phyloP scores from a whole-genome alignment of 2,797 vertebrate genomes.

The Synaphobranchus kaupii region DNA sequence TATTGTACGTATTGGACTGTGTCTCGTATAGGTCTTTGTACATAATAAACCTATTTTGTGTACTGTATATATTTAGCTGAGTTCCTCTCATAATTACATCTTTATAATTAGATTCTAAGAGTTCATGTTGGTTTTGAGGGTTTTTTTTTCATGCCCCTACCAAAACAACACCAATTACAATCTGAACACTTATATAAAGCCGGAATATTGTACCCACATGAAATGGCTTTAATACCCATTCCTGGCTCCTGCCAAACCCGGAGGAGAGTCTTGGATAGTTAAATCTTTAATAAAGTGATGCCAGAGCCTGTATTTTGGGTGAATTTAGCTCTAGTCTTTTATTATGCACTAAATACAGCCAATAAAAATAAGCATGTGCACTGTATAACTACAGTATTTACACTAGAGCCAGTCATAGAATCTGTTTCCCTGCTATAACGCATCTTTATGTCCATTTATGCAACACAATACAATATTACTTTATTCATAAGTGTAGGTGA shows the following conservation, averaged over 20 bases:
- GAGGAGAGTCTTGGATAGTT: not conserved
- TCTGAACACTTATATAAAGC: not conserved
- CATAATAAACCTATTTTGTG: not conserved
- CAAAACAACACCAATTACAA: slow-evolving; percentile 1
- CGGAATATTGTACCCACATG: not conserved
- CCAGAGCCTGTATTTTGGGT: not conserved
- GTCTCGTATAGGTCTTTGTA: not conserved
- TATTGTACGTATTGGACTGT: not conserved
- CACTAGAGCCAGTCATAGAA: not conserved
- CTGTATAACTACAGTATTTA: slow-evolving; percentile 6
- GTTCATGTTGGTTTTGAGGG: not conserved
- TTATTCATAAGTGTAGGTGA: not conserved
- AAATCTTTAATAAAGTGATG: not conserved
- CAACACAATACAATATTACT: not conserved
- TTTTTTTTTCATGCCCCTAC: not conserved
- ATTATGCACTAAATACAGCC: not conserved
- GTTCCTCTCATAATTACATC: not conserved
- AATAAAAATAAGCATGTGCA: not conserved
- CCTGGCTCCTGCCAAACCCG: not conserved
- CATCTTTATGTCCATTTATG: not conserved
- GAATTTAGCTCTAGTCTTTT: not conserved
- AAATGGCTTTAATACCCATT: not conserved
- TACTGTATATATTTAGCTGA: not conserved
- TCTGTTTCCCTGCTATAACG: not conserved
- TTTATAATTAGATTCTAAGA: not conserved